These are phyloP conservation scores for Anthoscopus minutus DNA, from an alignment of 2,113 vertebrate species.

Conservation along the genomic window DNA sequence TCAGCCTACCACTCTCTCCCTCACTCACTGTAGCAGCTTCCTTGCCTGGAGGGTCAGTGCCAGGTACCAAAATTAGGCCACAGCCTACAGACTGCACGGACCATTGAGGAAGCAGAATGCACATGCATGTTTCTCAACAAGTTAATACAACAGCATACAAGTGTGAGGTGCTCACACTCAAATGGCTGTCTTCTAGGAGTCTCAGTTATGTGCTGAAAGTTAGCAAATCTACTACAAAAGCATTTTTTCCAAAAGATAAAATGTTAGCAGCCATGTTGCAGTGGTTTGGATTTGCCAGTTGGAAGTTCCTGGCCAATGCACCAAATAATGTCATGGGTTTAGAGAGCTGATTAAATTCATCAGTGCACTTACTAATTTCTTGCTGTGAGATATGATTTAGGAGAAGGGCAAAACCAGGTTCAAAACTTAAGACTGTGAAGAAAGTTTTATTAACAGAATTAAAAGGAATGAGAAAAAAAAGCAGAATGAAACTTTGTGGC, in stretches of 20 bases:
- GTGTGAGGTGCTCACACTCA: neutral
- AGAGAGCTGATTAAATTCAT: too few species aligned
- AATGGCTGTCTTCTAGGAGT: neutral
- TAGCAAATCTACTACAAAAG: neutral
- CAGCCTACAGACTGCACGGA: neutral
- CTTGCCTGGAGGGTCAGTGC: neutral
- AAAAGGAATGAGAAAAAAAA: too few species aligned
- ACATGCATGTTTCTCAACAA: neutral
- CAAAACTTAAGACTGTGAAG: too few species aligned
- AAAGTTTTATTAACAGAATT: too few species aligned
- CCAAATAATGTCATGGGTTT: too few species aligned
- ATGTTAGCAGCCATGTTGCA: neutral
- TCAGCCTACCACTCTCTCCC: neutral
- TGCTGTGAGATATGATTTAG: too few species aligned
- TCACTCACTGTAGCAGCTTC: neutral
- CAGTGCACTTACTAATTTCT: too few species aligned
- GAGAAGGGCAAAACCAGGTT: too few species aligned
- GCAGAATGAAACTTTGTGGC: too few species aligned
- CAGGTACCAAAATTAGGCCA: neutral
- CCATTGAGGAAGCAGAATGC: neutral
- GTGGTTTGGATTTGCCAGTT: too few species aligned
- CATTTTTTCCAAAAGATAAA: neutral
- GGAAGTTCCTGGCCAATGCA: too few species aligned
- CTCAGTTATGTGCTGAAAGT: neutral
- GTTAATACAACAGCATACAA: too few species aligned